Conservation (phyloP, 2,888 invertebrate species). For the Drosophila eohydei region DNA sequence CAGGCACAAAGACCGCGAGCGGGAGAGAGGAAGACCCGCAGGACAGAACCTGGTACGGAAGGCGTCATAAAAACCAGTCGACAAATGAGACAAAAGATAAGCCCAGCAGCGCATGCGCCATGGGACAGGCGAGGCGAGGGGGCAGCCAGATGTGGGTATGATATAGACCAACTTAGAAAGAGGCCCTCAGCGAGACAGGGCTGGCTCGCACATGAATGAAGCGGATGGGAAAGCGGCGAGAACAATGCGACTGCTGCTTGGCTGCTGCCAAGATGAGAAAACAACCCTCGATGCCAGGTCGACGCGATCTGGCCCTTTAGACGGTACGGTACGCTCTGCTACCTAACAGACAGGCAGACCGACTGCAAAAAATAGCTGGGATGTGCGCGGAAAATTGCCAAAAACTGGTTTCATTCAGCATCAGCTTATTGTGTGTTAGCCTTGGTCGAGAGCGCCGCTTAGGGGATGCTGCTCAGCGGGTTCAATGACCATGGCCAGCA, state of each 20-base stretch:
- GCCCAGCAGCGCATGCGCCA: slow-evolving; percentile 55
- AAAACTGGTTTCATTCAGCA: slow-evolving; percentile 61
- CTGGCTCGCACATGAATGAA: slow-evolving; percentile 57
- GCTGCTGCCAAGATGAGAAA: slow-evolving; percentile 45
- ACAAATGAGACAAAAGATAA: slow-evolving; percentile 68
- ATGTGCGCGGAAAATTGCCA: slow-evolving; percentile 67
- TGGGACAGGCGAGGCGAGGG: slow-evolving; percentile 29
- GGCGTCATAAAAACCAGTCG: slow-evolving; percentile 65
- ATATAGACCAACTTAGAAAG: slow-evolving; percentile 57
- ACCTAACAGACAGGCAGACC: slow-evolving; percentile 31
- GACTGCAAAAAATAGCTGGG: slow-evolving; percentile 31
- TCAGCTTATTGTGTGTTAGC: slow-evolving; percentile 49
- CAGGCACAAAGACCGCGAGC: slow-evolving; percentile 10
- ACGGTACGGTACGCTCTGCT: slow-evolving; percentile 12
- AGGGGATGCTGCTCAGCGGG: slow-evolving; percentile 68
- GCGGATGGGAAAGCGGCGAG: slow-evolving; percentile 24
- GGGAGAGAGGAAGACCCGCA: slow-evolving; percentile 22
- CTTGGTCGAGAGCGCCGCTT: slow-evolving; percentile 52
- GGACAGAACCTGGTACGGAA: slow-evolving; percentile 28
- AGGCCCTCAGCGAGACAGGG: slow-evolving; percentile 26
- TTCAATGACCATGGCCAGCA: slow-evolving; percentile 66
- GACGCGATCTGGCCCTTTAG: slow-evolving; percentile 46
- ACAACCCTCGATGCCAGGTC: slow-evolving; percentile 49
- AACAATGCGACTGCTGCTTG: slow-evolving; percentile 42
- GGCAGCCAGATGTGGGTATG: slow-evolving; percentile 67